These are phyloP conservation scores for Prietella phreatophila DNA, from an alignment of 2,113 vertebrate genomes.

Conservation along the genomic window DNA sequence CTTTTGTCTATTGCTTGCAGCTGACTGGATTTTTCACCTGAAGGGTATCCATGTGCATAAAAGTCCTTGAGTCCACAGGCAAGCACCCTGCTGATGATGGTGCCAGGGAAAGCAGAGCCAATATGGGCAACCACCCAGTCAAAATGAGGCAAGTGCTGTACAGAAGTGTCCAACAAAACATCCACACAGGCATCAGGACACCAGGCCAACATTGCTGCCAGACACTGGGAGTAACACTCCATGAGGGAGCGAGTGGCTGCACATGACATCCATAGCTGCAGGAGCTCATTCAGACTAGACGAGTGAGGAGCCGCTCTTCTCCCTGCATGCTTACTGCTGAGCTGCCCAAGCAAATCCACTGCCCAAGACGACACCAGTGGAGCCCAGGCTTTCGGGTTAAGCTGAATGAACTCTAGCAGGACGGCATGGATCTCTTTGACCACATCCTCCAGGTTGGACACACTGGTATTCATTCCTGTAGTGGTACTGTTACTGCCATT, in stretches of 20 bases:
- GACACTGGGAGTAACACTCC: slow-evolving; percentile 92
- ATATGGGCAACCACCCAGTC: slow-evolving; percentile 98
- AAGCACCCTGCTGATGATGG: slow-evolving; percentile 90
- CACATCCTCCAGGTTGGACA: slow-evolving; percentile 83
- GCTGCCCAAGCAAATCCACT: slow-evolving; percentile 90
- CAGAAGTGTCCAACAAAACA: slow-evolving; percentile 87
- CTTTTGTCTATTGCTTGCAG: slow-evolving; percentile 69
- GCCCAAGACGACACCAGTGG: slow-evolving; percentile 88
- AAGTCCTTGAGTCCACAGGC: slow-evolving; percentile 93
- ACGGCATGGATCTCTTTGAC: slow-evolving; percentile 83
- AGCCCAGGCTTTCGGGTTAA: slow-evolving; percentile 88
- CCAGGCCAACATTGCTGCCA: slow-evolving; percentile 84
- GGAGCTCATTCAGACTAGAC: slow-evolving; percentile 85
- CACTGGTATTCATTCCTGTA: slow-evolving; percentile 49
- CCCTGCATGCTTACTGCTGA: slow-evolving; percentile 88
- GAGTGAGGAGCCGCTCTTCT: slow-evolving; percentile 82
- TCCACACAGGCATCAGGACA: slow-evolving; percentile 94
- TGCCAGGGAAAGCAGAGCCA: slow-evolving; percentile 89
- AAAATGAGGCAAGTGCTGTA: slow-evolving; percentile 92
- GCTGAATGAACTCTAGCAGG: slow-evolving; percentile 80
- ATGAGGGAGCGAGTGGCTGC: slow-evolving; percentile 84
- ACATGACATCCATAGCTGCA: slow-evolving; percentile 95
- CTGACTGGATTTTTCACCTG: slow-evolving; percentile 63
- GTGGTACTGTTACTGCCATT: slow-evolving; percentile 53
- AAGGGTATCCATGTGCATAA: slow-evolving; percentile 76